A percentile compares a stretch with the other conserved stretches of the same genome.
Evolutionary conservation across 2,888 invertebrate species (phyloP).

Genomic region (Unio pictorum): DNA sequence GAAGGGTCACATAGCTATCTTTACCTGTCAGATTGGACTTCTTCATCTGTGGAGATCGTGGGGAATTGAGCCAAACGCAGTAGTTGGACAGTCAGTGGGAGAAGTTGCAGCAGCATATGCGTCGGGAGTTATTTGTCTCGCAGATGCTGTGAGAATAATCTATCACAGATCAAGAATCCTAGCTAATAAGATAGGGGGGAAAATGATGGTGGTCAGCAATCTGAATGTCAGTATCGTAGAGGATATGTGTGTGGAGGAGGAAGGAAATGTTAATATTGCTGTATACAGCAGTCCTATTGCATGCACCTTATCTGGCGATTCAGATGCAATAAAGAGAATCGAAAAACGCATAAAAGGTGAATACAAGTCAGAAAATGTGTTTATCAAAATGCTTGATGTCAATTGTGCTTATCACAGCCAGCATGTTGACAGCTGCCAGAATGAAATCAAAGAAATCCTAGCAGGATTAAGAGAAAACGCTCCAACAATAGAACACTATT

Average conservation of each 20-base stretch:
- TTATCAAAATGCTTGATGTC: slow-evolving; percentile 34
- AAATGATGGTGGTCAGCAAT: slow-evolving; percentile 43
- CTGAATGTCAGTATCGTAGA: slow-evolving; percentile 15
- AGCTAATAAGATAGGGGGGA: slow-evolving; percentile 25
- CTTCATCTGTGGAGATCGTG: slow-evolving; percentile 22
- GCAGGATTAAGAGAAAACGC: slow-evolving; percentile 12
- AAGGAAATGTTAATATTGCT: slow-evolving; percentile 23
- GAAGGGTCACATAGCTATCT: slow-evolving; percentile 41
- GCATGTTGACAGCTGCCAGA: slow-evolving; percentile 31
- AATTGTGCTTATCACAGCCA: slow-evolving; percentile 55
- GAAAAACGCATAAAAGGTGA: slow-evolving; percentile 19
- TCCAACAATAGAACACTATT: slow-evolving; percentile 32
- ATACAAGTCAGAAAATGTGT: slow-evolving; percentile 5
- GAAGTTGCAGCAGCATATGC: slow-evolving; percentile 51
- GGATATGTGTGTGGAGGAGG: slow-evolving; percentile 7
- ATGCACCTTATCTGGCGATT: slow-evolving; percentile 45
- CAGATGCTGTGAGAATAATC: slow-evolving; percentile 42
- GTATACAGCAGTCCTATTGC: slow-evolving; percentile 36
- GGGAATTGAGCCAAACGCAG: slow-evolving; percentile 33
- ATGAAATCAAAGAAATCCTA: slow-evolving; percentile 25
- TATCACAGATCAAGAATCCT: slow-evolving; percentile 33
- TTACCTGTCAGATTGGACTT: slow-evolving; percentile 42
- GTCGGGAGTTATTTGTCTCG: slow-evolving; percentile 29
- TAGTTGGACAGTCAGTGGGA: slow-evolving; percentile 52
- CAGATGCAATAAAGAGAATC: slow-evolving; percentile 21